A percentile compares a stretch with the other conserved stretches of the same genome.
Conservation (phyloP, 2,797 vertebrate species). For the Poliocrania exsul region DNA sequence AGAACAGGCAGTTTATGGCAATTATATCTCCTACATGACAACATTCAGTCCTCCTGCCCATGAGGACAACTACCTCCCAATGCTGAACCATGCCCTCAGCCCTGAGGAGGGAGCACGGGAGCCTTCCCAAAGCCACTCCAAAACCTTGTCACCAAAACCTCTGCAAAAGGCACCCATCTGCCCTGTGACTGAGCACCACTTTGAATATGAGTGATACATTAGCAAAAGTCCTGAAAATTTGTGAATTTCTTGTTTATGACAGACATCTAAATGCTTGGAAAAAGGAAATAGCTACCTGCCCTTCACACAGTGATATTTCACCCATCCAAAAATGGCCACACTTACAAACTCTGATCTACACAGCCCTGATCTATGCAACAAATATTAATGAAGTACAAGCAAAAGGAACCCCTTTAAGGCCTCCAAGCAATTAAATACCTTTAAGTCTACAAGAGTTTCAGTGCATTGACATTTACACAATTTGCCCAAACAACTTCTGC, state of each 20-base stretch:
- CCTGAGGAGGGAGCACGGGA: neutral
- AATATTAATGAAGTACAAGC: neutral
- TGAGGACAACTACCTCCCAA: neutral
- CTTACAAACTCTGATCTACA: neutral
- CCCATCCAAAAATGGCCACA: neutral
- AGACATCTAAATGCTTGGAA: neutral
- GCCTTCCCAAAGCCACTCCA: neutral
- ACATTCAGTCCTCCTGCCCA: neutral
- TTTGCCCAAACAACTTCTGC: neutral
- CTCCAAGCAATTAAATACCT: slow-evolving; percentile 1
- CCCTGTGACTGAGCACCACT: fast-evolving
- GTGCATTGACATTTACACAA: neutral
- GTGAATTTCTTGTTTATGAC: neutral
- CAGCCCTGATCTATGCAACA: neutral
- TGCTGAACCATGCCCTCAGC: fast-evolving
- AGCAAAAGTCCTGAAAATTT: neutral
- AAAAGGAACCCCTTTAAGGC: neutral
- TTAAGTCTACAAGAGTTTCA: neutral
- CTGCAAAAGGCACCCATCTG: fast-evolving
- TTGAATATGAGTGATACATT: neutral
- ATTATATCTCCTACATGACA: neutral
- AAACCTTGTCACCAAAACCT: neutral
- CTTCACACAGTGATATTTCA: neutral
- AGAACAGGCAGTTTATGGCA: neutral
- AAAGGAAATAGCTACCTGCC: neutral